Percentiles rank a stretch among this genome's conserved stretches.
Conservation (phyloP, 2,113 vertebrate species). For the Chrysochloris asiatica region DNA sequence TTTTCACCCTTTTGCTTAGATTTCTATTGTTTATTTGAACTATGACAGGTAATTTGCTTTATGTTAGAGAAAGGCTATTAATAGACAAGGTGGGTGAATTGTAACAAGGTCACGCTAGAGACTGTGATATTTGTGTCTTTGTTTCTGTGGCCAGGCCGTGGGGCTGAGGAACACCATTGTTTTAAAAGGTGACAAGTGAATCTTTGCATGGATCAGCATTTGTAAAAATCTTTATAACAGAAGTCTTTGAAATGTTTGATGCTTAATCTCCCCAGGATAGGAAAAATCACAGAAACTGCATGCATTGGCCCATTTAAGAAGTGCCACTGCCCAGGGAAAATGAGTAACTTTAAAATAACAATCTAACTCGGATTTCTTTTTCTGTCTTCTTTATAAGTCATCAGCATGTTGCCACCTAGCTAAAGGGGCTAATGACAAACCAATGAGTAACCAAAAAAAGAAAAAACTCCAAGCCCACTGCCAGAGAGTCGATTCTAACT, state of each 20-base stretch:
- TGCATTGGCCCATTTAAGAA: background rate
- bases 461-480: too few species aligned
- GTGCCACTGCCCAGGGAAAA: background rate
- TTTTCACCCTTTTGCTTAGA: background rate
- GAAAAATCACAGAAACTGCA: background rate
- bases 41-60: conserved; percentile 32
- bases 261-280: background rate
- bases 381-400: background rate
- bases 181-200: background rate
- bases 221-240: background rate
- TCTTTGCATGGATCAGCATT: background rate
- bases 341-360: background rate
- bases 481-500: too few species aligned
- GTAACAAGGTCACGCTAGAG: background rate
- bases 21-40: background rate
- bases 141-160: background rate
- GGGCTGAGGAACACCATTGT: background rate
- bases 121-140: background rate
- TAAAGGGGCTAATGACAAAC: background rate
- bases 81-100: background rate
- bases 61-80: background rate
- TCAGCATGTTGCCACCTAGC: background rate
- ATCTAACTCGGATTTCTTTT: background rate
- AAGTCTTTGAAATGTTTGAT: background rate
- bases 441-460: too few species aligned